Percentiles rank a stretch among this genome's conserved stretches.
Conservation (phyloP, 2,113 vertebrate genomes). For the Colistium nudipinnis region DNA sequence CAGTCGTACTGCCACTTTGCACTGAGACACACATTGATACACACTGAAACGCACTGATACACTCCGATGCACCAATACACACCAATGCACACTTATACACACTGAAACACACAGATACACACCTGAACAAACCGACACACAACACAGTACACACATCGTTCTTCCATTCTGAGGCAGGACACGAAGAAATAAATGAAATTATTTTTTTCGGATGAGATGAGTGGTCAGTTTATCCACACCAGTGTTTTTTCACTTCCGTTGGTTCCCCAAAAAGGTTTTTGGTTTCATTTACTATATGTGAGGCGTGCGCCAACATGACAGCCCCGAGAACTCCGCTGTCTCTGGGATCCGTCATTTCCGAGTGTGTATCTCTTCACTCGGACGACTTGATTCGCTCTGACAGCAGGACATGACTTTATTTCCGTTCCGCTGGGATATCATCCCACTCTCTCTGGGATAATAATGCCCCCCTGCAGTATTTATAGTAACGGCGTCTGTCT, state of each 20-base stretch:
- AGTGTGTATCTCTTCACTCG: slow-evolving; percentile 1
- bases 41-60: background rate
- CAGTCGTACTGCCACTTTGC: background rate
- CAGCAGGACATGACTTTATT: slow-evolving; percentile 60
- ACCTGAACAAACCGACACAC: background rate
- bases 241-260: too few relatives aligned
- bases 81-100: background rate
- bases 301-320: background rate
- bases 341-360: background rate
- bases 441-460: slow-evolving; percentile 32
- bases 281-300: background rate
- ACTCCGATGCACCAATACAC: background rate
- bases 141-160: too few relatives aligned
- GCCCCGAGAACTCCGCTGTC: slow-evolving; percentile 11
- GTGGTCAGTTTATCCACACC: too few relatives aligned
- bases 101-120: background rate
- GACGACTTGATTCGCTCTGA: slow-evolving; percentile 40
- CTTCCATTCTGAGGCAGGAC: too few relatives aligned
- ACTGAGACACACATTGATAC: background rate
- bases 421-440: slow-evolving; percentile 36
- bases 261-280: too few relatives aligned
- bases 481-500: background rate
- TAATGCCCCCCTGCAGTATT: slow-evolving; percentile 13
- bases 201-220: too few relatives aligned
- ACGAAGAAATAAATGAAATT: too few relatives aligned